Evolutionary conservation across 2,797 vertebrate species (phyloP).

Genomic region (Rhadinocentrus ornatus): DNA sequence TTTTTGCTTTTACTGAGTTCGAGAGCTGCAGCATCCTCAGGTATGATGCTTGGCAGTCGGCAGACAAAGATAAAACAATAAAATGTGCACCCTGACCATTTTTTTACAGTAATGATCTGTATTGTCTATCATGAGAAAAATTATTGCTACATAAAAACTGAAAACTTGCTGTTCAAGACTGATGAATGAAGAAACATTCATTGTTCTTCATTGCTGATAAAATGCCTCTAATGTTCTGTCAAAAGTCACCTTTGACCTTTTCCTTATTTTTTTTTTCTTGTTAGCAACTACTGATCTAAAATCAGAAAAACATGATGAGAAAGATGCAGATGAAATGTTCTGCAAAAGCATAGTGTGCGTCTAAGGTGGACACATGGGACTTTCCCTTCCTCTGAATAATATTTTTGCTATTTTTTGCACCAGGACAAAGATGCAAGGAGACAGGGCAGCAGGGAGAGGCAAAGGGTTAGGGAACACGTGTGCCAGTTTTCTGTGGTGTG

Average conservation of each 20-base stretch:
- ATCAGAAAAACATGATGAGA: not conserved
- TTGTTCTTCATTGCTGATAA: not conserved
- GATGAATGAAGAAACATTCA: not conserved
- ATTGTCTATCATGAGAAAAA: slow-evolving; percentile 22
- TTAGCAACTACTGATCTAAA: not conserved
- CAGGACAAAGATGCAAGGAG: slow-evolving; percentile 75
- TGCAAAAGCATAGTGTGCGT: slow-evolving; percentile 24
- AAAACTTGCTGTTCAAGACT: slow-evolving; percentile 1
- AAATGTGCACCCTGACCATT: not conserved
- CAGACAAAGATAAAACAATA: not conserved
- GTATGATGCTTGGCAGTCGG: slow-evolving; percentile 6
- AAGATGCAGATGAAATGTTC: slow-evolving; percentile 23
- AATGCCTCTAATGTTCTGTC: not conserved
- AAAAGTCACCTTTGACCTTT: not conserved
- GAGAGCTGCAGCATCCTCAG: slow-evolving; percentile 1
- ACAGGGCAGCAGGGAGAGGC: slow-evolving; percentile 51
- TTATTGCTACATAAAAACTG: slow-evolving; percentile 18
- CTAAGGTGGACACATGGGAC: slow-evolving; percentile 66
- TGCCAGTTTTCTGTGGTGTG: slow-evolving; percentile 75
- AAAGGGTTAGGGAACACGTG: slow-evolving; percentile 58
- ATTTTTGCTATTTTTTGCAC: slow-evolving; percentile 70
- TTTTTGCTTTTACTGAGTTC: slow-evolving; percentile 26
- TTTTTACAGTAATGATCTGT: not conserved
- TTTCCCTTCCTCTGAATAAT: slow-evolving; percentile 56
- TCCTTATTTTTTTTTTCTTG: not conserved